Conservation (phyloP, 2,113 vertebrate genomes). For the Chaenogobius annularis region DNA sequence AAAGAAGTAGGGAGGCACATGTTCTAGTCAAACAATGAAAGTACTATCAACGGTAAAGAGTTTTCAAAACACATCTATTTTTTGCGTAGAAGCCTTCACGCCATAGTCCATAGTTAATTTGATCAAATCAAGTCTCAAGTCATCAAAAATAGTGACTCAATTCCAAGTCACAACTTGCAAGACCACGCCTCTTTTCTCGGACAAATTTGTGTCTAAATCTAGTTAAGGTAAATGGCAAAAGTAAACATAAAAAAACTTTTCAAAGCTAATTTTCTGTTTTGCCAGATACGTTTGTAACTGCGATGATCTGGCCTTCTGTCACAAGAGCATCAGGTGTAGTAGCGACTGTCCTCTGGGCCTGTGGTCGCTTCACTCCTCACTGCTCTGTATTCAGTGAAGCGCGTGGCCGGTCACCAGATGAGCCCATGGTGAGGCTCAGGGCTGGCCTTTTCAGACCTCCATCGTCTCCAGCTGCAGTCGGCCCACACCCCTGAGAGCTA, state of each 20-base stretch:
- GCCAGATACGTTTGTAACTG: conserved; percentile 2
- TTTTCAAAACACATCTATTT: too few species aligned
- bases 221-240: too few species aligned
- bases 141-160: not conserved
- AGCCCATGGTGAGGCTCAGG: conserved; percentile 49
- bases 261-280: not conserved
- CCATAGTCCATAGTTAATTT: too few species aligned
- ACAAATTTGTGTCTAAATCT: too few species aligned
- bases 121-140: too few species aligned
- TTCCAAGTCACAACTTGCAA: too few species aligned
- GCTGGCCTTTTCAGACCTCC: conserved; percentile 68
- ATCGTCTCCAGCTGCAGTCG: conserved; percentile 67
- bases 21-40: too few species aligned
- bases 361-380: conserved; percentile 26
- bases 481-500: conserved; percentile 52
- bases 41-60: too few species aligned
- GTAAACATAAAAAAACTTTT: not conserved
- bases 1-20: too few species aligned
- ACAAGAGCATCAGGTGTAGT: not conserved
- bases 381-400: conserved; percentile 61
- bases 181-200: too few species aligned
- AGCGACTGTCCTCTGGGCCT: conserved; percentile 42
- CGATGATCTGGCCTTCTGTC: conserved; percentile 19
- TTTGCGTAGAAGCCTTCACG: too few species aligned
- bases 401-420: conserved; percentile 56